Percentiles rank a stretch among this genome's conserved stretches.
Evolutionary conservation across 2,888 invertebrate species (phyloP).

Genomic region (Tineola bisselliella): DNA sequence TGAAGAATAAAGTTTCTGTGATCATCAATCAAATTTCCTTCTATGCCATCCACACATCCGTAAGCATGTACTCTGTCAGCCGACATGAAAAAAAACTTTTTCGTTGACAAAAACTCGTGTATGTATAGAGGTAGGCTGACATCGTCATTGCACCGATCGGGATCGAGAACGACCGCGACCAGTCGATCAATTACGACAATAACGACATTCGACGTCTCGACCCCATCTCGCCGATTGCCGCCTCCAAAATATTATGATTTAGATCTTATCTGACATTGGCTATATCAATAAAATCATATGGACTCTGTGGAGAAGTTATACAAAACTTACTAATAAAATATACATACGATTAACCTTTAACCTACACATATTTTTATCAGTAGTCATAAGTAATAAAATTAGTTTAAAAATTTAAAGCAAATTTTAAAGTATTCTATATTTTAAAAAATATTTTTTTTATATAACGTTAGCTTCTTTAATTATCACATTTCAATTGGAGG

Average conservation of each 20-base stretch:
- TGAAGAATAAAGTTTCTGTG: neutral
- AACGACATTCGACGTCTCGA: conserved; percentile 50
- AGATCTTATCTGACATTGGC: conserved; percentile 42
- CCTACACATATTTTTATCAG: too few relatives aligned
- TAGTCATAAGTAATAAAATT: too few relatives aligned
- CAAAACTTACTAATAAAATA: neutral
- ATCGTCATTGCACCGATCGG: conserved; percentile 4
- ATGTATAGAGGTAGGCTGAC: neutral
- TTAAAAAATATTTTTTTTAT: too few relatives aligned
- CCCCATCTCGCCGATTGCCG: conserved; percentile 29
- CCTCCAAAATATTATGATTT: conserved; percentile 60
- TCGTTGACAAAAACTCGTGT: conserved; percentile 6
- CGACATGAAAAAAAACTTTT: neutral
- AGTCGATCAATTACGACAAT: conserved; percentile 58
- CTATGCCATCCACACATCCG: conserved; percentile 7
- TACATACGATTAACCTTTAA: neutral
- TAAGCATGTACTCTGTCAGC: neutral
- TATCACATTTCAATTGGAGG: too few relatives aligned
- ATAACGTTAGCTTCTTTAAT: too few relatives aligned
- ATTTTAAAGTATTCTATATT: too few relatives aligned
- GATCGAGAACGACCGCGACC: conserved; percentile 17
- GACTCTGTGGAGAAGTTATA: neutral
- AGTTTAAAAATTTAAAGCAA: too few relatives aligned
- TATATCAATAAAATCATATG: conserved; percentile 17
- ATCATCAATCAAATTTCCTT: neutral